phyloP scores from a whole-genome alignment of 1,140 invertebrate species.

The Drosophila lini region DNA sequence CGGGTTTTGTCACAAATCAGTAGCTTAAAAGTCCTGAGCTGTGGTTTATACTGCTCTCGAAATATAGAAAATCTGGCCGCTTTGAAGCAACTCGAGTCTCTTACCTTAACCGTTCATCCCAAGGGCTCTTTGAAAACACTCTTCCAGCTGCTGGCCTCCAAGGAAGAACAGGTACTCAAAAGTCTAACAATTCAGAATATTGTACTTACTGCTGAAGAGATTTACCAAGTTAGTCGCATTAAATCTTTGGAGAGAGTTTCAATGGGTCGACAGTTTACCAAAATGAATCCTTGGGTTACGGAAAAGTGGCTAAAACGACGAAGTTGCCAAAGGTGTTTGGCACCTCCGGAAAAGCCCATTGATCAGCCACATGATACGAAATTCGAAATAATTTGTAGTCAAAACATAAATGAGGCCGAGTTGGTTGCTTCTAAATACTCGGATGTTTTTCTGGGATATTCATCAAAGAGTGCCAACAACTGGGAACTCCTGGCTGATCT shows the following conservation, averaged over 20 bases:
- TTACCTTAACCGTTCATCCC: slow-evolving; percentile 5
- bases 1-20: background rate
- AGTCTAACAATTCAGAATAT: background rate
- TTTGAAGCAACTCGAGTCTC: background rate
- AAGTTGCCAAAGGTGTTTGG: background rate
- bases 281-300: background rate
- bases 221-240: background rate
- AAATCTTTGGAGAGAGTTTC: background rate
- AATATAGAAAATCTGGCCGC: background rate
- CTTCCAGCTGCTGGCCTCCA: background rate
- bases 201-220: background rate
- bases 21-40: background rate
- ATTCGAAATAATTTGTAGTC: background rate
- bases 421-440: background rate
- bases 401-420: background rate
- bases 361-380: background rate
- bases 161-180: background rate
- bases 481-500: background rate
- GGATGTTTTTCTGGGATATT: background rate
- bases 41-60: background rate
- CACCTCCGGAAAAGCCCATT: background rate
- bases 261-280: background rate
- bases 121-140: background rate
- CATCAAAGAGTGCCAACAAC: background rate
- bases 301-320: background rate